A percentile compares a stretch with the other conserved stretches of the same genome.
phyloP scores from a whole-genome alignment of 2,113 vertebrate species.

The Dicerorhinus sumatrensis region DNA sequence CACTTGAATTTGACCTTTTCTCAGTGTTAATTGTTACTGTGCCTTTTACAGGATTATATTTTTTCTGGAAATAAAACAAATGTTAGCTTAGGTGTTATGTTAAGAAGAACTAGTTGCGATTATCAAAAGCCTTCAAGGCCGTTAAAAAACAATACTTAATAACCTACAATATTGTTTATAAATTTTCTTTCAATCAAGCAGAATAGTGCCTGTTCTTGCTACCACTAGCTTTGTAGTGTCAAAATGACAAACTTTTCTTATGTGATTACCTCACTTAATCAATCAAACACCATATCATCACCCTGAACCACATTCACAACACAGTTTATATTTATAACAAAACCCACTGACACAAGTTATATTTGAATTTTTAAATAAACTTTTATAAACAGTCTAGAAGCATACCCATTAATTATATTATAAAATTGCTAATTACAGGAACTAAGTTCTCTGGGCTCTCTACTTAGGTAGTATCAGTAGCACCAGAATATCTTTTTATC shows the following conservation, averaged over 20 bases:
- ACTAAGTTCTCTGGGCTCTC: background rate
- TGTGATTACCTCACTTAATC: background rate
- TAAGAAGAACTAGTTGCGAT: conserved; percentile 45
- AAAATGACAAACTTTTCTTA: background rate
- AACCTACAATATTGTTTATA: background rate
- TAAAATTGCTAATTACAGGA: background rate
- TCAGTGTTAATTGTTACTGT: background rate
- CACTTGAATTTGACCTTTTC: background rate
- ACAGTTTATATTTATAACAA: background rate
- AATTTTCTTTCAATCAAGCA: background rate
- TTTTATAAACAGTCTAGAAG: background rate
- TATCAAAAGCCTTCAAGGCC: conserved; percentile 27
- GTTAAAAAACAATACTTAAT: background rate
- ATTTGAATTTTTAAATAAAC: background rate
- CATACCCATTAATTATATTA: background rate
- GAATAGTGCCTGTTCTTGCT: background rate
- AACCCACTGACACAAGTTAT: background rate
- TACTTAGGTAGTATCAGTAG: background rate
- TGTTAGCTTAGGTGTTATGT: background rate
- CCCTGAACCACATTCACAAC: background rate
- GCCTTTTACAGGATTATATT: background rate
- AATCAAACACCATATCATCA: background rate
- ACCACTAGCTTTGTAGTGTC: background rate
- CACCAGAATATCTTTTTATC: background rate
- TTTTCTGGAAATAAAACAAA: conserved; percentile 54